Conservation (phyloP, 2,888 invertebrate genomes). For the Trypoxylon attenuatum region DNA sequence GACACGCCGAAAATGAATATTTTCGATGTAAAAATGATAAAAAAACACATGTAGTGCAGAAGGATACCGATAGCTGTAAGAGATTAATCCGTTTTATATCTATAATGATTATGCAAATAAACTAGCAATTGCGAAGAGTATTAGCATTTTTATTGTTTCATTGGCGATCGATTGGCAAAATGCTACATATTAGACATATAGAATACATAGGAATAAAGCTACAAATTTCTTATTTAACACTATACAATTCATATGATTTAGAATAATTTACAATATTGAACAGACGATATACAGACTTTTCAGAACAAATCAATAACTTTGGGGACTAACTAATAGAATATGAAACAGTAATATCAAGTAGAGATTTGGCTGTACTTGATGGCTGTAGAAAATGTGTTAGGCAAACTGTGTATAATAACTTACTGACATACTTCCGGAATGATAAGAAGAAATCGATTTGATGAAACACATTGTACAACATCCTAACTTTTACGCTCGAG, state of each 20-base stretch:
- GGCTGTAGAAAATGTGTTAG: slow-evolving; percentile 19
- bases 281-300: slow-evolving; percentile 22
- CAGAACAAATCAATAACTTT: background rate
- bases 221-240: slow-evolving; percentile 38
- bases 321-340: no score
- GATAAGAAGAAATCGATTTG: slow-evolving; percentile 28
- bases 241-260: slow-evolving; percentile 42
- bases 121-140: no score
- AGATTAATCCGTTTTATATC: no score
- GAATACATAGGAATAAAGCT: slow-evolving; percentile 43
- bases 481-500: no score
- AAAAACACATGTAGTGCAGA: no score
- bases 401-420: slow-evolving; percentile 21
- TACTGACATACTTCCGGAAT: slow-evolving; percentile 22
- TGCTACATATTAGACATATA: slow-evolving; percentile 33
- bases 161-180: no score
- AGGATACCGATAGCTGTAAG: no score
- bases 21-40: no score
- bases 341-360: no score
- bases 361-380: slow-evolving; percentile 46
- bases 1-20: no score
- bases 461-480: slow-evolving; percentile 32
- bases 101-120: no score
- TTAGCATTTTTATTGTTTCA: no score
- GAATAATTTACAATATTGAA: slow-evolving; percentile 56